Evolutionary conservation across 2,113 vertebrate genomes (phyloP).

Genomic region (Daboia siamensis): DNA sequence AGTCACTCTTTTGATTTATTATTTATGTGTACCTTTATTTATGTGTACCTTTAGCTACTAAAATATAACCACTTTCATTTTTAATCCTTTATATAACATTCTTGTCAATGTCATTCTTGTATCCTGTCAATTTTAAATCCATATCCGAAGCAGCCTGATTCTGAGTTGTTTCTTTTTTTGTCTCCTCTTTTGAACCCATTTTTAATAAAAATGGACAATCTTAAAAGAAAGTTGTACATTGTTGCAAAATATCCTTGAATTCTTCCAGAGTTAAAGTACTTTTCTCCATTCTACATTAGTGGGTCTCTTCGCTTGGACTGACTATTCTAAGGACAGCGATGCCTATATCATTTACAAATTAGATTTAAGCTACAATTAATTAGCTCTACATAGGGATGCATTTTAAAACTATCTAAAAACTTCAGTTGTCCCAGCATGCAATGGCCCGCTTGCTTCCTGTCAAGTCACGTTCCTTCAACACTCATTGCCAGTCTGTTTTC

Average conservation of each 20-base stretch:
- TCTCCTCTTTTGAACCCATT: background rate
- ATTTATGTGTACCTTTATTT: background rate
- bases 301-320: background rate
- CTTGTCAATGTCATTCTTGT: background rate
- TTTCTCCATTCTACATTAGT: background rate
- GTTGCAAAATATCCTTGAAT: background rate
- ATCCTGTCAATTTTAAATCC: background rate
- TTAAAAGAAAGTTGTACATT: background rate
- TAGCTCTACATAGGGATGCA: background rate
- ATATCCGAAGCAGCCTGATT: background rate
- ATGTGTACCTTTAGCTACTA: background rate
- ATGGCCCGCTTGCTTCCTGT: background rate
- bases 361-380: background rate
- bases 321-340: background rate
- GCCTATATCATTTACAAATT: background rate
- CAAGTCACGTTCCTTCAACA: background rate
- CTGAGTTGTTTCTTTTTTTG: background rate
- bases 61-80: background rate
- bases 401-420: background rate
- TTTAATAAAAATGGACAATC: background rate
- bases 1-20: background rate
- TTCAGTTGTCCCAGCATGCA: background rate
- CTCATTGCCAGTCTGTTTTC: background rate
- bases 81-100: background rate
- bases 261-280: background rate